Conservation (phyloP, 2,797 vertebrate genomes). For the Oceanodroma leucorhoa region DNA sequence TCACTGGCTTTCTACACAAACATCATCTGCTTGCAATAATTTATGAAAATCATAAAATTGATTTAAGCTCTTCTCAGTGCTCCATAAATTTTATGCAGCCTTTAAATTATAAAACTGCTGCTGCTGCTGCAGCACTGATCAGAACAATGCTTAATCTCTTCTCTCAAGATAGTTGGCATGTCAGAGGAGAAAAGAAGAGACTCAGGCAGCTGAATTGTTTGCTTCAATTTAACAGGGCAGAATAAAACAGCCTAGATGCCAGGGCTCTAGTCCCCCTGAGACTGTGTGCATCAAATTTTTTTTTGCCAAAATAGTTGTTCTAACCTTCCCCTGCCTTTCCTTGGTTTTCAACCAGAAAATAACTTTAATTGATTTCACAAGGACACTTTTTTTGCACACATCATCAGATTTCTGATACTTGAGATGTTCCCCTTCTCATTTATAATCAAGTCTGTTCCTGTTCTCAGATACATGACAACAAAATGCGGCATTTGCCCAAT, state of each 20-base stretch:
- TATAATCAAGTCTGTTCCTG: neutral
- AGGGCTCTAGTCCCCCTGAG: neutral
- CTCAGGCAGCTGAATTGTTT: neutral
- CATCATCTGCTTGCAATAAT: constrained; percentile 20
- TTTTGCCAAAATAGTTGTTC: neutral
- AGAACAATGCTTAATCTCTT: constrained; percentile 34
- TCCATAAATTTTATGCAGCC: constrained; percentile 38
- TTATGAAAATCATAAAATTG: constrained; percentile 48
- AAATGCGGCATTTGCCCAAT: neutral
- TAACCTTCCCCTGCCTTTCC: neutral
- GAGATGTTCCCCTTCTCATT: neutral
- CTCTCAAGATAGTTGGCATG: neutral
- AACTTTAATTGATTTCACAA: neutral
- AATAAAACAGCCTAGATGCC: constrained; percentile 22
- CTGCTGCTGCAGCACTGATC: neutral
- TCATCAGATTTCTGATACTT: neutral
- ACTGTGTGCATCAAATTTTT: neutral
- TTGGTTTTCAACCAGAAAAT: constrained; percentile 2
- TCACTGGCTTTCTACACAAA: neutral
- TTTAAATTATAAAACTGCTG: constrained; percentile 36
- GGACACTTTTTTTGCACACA: neutral
- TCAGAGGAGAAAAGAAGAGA: constrained; percentile 22
- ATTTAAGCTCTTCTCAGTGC: constrained; percentile 42
- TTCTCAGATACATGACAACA: neutral
- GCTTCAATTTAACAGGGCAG: constrained; percentile 43